phyloP scores from a whole-genome alignment of 2,888 invertebrate species.

The Anarsia innoxiella region DNA sequence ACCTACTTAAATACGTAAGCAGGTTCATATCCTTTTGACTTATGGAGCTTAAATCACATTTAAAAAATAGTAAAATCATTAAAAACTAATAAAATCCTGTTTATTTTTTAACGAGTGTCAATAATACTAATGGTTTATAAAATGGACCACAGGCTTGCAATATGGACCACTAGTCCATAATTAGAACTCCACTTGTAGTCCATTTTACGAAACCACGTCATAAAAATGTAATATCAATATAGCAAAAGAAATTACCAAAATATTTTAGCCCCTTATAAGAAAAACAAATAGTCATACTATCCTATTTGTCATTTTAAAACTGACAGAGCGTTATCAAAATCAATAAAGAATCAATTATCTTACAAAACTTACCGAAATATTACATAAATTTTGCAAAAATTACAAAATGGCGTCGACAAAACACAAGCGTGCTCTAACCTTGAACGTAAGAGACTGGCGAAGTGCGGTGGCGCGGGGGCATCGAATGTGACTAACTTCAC shows the following conservation, averaged over 20 bases:
- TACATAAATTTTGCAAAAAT: slow-evolving; percentile 1
- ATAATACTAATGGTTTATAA: not conserved
- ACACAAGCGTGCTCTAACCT: not conserved
- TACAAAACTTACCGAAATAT: slow-evolving; percentile 4
- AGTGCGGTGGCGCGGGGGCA: not conserved
- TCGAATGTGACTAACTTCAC: not conserved
- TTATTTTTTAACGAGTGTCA: not conserved
- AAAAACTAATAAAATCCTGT: not conserved
- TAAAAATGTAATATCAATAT: not conserved
- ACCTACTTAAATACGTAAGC: not conserved
- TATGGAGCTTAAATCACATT: not conserved
- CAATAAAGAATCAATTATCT: not conserved
- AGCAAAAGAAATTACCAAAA: not conserved
- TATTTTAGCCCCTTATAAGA: not conserved
- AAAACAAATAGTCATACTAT: not conserved
- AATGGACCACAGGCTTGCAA: slow-evolving; percentile 11
- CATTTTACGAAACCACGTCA: not conserved
- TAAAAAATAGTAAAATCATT: not conserved
- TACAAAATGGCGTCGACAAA: slow-evolving; percentile 1
- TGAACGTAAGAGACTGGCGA: not conserved
- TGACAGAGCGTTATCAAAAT: not conserved
- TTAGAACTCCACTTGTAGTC: slow-evolving; percentile 1
- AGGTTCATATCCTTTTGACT: not conserved
- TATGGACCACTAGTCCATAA: slow-evolving; percentile 14
- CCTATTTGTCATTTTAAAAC: not conserved